Conservation (phyloP, 2,888 invertebrate species). For the Blastobasis lacticolella region DNA sequence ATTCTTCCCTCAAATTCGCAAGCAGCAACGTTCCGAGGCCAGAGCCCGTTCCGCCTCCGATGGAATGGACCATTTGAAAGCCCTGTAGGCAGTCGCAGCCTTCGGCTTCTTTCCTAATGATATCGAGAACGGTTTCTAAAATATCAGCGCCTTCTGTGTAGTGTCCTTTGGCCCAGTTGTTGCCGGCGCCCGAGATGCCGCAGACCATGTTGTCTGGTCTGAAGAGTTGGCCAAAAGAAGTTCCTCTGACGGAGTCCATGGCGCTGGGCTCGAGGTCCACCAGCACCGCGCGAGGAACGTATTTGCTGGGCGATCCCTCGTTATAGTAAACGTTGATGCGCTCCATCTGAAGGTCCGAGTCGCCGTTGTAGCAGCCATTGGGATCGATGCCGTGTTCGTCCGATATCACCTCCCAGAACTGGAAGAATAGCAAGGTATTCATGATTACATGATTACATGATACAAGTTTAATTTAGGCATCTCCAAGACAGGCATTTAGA, state of each 20-base stretch:
- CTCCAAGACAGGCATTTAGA: too few relatives aligned
- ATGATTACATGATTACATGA: too few relatives aligned
- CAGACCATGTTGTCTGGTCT: slow-evolving; percentile 82
- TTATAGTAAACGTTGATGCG: slow-evolving; percentile 85
- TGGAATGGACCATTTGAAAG: slow-evolving; percentile 79
- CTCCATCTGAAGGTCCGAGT: slow-evolving; percentile 81
- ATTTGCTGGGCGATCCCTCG: slow-evolving; percentile 67
- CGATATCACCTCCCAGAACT: slow-evolving; percentile 90
- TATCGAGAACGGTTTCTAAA: slow-evolving; percentile 74
- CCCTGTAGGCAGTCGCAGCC: slow-evolving; percentile 78
- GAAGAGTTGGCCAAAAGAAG: slow-evolving; percentile 79
- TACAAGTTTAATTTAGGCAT: too few relatives aligned
- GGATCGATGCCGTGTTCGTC: slow-evolving; percentile 84
- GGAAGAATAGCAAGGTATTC: slow-evolving; percentile 6
- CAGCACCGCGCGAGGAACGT: slow-evolving; percentile 51
- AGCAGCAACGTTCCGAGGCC: slow-evolving; percentile 81
- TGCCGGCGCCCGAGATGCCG: slow-evolving; percentile 72
- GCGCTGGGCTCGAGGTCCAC: slow-evolving; percentile 55
- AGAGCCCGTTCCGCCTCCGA: slow-evolving; percentile 83
- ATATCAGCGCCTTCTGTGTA: slow-evolving; percentile 79
- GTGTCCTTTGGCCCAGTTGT: slow-evolving; percentile 78
- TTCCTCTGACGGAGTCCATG: slow-evolving; percentile 77
- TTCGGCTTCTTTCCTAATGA: slow-evolving; percentile 76
- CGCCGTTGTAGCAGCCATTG: slow-evolving; percentile 70
- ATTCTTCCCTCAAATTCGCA: slow-evolving; percentile 80